Conservation (phyloP, 2,113 vertebrate species). For the Nannospalax galili region DNA sequence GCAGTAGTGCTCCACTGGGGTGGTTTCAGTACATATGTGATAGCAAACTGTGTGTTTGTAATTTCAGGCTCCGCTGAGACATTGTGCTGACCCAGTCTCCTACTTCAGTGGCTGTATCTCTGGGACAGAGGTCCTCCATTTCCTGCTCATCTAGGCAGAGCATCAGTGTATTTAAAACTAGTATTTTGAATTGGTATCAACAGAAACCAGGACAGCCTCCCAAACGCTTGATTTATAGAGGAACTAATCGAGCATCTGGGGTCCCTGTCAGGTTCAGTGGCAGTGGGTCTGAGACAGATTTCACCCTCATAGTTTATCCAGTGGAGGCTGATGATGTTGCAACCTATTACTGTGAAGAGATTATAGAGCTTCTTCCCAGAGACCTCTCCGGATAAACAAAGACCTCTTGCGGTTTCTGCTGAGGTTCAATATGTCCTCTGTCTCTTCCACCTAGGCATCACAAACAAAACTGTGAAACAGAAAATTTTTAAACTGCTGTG, state of each 20-base stretch:
- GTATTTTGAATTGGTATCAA: not conserved
- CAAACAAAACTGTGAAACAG: too few species aligned
- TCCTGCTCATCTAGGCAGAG: not conserved
- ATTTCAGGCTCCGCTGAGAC: not conserved
- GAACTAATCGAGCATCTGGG: not conserved
- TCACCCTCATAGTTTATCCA: not conserved
- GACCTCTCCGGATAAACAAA: not conserved
- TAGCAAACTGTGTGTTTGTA: not conserved
- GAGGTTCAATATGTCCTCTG: not conserved
- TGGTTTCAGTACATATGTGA: not conserved
- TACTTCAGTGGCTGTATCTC: not conserved
- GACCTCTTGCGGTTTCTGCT: not conserved
- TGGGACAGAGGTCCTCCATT: not conserved
- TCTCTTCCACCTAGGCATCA: too few species aligned
- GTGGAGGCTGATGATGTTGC: not conserved
- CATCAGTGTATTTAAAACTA: rapidly evolving
- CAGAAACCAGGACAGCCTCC: not conserved
- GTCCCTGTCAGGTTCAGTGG: not conserved
- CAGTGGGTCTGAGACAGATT: not conserved
- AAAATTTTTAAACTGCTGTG: too few species aligned
- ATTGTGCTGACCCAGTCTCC: conserved; percentile 35
- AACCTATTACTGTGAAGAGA: not conserved
- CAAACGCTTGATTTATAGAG: rapidly evolving
- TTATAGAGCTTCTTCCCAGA: not conserved
- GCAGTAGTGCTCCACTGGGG: not conserved